These are phyloP conservation scores for Slavum lentiscoides DNA, from an alignment of 2,888 invertebrate species.

Conservation along the genomic window DNA sequence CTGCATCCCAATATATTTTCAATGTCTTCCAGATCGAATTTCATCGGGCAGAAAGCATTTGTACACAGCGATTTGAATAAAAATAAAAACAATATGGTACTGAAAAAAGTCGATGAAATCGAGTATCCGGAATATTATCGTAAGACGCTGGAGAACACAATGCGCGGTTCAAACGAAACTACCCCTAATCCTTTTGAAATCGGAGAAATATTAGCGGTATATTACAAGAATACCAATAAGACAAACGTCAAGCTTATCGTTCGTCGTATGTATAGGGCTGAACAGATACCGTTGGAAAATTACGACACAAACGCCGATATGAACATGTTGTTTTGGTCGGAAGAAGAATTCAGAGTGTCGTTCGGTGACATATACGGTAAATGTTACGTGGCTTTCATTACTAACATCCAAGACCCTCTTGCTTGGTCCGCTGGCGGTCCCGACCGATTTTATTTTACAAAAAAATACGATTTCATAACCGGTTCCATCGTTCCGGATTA, in stretches of 20 bases:
- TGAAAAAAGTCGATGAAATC: slow-evolving; percentile 66
- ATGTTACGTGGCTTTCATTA: slow-evolving; percentile 70
- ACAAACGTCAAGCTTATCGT: slow-evolving; percentile 68
- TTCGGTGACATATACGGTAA: slow-evolving; percentile 70
- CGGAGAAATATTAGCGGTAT: slow-evolving; percentile 70
- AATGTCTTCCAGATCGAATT: slow-evolving; percentile 16
- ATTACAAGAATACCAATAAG: slow-evolving; percentile 63
- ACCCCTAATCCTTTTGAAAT: slow-evolving; percentile 78
- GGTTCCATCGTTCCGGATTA: slow-evolving; percentile 60
- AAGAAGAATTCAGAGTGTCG: slow-evolving; percentile 67
- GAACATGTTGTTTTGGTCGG: slow-evolving; percentile 77
- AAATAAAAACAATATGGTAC: slow-evolving; percentile 10
- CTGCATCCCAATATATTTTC: slow-evolving; percentile 23
- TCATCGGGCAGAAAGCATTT: not conserved
- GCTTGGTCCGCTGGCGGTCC: slow-evolving; percentile 70
- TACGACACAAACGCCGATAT: slow-evolving; percentile 69
- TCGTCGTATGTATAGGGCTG: slow-evolving; percentile 74
- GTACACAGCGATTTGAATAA: not conserved
- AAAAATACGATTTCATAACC: slow-evolving; percentile 66
- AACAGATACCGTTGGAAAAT: slow-evolving; percentile 69
- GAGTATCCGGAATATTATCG: slow-evolving; percentile 80
- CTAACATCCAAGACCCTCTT: slow-evolving; percentile 64
- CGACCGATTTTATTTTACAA: slow-evolving; percentile 73
- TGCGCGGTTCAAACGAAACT: slow-evolving; percentile 73
- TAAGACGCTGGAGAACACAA: slow-evolving; percentile 68